These are phyloP conservation scores for Noctuana brunneofusca DNA, from an alignment of 2,888 invertebrate genomes.

Conservation along the genomic window DNA sequence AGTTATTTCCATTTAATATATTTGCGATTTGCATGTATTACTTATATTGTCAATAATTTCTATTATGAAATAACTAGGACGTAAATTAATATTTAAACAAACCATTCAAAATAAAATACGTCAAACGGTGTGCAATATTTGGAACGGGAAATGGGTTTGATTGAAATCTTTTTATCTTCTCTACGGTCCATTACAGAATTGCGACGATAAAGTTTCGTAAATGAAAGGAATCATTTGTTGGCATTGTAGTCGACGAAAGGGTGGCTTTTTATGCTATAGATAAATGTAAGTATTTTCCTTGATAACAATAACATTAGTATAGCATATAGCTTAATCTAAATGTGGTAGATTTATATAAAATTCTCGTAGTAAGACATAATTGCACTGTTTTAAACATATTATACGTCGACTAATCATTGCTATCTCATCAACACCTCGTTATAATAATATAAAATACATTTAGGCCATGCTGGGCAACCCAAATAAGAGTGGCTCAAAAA, in stretches of 20 bases:
- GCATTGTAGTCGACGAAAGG: constrained; percentile 2
- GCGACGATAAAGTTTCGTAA: neutral
- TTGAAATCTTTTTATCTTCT: constrained; percentile 4
- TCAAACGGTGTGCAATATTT: neutral
- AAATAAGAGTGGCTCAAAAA: too few species aligned
- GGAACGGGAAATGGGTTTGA: neutral
- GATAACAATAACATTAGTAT: neutral
- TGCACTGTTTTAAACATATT: too few species aligned
- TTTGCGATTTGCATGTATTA: too few species aligned
- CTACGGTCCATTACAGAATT: neutral
- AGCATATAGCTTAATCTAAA: neutral
- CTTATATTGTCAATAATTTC: too few species aligned
- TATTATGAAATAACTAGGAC: too few species aligned
- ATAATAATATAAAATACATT: too few species aligned
- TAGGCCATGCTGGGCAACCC: too few species aligned
- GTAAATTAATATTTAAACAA: neutral
- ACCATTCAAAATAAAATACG: neutral
- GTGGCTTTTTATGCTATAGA: neutral
- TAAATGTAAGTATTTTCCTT: constrained; percentile 1
- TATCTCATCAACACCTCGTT: too few species aligned
- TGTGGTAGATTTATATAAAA: too few species aligned
- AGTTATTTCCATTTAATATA: too few species aligned
- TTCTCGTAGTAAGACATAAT: too few species aligned
- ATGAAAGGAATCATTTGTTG: constrained; percentile 2
- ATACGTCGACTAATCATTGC: too few species aligned